Evolutionary conservation across 2,113 vertebrate genomes (phyloP).

Genomic region (Laticauda colubrina): DNA sequence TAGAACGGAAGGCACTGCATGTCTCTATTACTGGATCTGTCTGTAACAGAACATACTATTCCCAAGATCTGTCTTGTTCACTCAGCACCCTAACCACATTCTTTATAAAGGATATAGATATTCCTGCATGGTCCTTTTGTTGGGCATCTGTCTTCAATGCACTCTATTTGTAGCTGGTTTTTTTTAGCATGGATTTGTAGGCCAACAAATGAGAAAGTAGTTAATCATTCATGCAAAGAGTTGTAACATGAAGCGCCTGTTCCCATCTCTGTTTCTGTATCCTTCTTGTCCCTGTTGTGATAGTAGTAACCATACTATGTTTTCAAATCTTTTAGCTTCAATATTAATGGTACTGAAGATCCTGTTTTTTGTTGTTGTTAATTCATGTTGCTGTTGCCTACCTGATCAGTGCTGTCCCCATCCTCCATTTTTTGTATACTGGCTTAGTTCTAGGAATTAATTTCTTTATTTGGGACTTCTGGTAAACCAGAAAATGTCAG

Average conservation of each 20-base stretch:
- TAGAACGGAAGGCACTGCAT: neutral
- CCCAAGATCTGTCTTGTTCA: neutral
- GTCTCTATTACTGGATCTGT: neutral
- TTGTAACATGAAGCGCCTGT: neutral
- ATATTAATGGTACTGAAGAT: neutral
- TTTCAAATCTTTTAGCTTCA: neutral
- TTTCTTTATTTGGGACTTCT: neutral
- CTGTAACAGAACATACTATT: slow-evolving; percentile 18
- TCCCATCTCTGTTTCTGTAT: neutral
- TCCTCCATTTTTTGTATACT: neutral
- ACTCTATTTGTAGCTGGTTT: neutral
- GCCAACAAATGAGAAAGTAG: neutral
- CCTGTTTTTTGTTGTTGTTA: neutral
- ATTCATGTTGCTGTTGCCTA: neutral
- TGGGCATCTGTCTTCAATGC: neutral
- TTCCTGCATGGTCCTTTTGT: neutral
- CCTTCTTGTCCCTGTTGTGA: neutral
- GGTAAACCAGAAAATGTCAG: neutral
- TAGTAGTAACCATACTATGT: neutral
- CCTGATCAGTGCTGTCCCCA: neutral
- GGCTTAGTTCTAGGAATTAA: neutral
- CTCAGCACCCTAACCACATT: neutral
- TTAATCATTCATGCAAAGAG: neutral
- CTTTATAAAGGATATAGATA: neutral
- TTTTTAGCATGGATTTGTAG: neutral